A percentile compares a stretch with the other conserved stretches of the same genome.
phyloP scores from a whole-genome alignment of 2,113 vertebrate species.

The Psettodes erumei region DNA sequence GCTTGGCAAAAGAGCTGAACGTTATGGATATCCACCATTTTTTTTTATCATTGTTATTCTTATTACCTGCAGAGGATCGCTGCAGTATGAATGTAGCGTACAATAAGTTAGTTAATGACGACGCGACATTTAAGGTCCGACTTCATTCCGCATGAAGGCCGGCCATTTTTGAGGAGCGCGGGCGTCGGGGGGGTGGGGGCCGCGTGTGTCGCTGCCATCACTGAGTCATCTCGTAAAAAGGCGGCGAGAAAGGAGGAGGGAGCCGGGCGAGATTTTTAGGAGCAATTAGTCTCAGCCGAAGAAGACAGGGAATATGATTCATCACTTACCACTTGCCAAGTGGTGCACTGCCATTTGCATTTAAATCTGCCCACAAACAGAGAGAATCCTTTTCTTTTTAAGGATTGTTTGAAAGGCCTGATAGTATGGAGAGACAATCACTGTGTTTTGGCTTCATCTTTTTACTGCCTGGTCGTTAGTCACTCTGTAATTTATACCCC shows the following conservation, averaged over 20 bases:
- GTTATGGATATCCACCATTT: no score
- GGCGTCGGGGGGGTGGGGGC: no score
- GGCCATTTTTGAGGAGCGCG: neutral
- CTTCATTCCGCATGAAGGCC: neutral
- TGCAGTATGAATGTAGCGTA: no score
- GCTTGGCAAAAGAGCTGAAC: no score
- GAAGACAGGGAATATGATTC: slow-evolving; percentile 51
- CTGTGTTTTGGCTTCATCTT: slow-evolving; percentile 10
- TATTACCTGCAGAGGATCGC: no score
- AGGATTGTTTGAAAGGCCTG: slow-evolving; percentile 33
- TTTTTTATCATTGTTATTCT: no score
- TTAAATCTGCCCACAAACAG: slow-evolving; percentile 50
- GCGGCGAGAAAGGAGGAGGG: slow-evolving; percentile 7
- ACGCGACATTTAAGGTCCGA: no score
- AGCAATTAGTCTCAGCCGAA: slow-evolving; percentile 49
- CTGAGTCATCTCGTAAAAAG: neutral
- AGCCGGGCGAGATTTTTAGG: slow-evolving; percentile 14
- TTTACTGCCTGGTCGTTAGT: neutral
- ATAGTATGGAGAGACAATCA: neutral
- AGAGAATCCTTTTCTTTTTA: slow-evolving; percentile 26
- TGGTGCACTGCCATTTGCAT: slow-evolving; percentile 59
- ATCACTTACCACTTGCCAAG: slow-evolving; percentile 51
- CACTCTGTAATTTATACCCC: slow-evolving; percentile 3
- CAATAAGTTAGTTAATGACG: no score
- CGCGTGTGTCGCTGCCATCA: neutral